These are phyloP conservation scores for Notocelia uddmanniana DNA, from an alignment of 2,888 invertebrate genomes.

Conservation along the genomic window DNA sequence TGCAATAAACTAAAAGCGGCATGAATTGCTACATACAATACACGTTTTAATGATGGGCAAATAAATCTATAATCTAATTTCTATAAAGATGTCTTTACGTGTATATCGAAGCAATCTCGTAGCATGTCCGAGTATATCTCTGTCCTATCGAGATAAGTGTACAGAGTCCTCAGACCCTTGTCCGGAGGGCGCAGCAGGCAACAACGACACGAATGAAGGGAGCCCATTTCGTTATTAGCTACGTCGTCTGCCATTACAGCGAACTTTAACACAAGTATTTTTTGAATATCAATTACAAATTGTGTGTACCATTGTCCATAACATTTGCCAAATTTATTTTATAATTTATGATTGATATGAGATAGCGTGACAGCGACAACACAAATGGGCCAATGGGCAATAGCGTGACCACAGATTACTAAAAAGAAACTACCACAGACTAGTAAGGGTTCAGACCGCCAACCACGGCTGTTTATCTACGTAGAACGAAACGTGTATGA, in stretches of 20 bases:
- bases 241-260: not conserved
- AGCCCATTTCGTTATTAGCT: slow-evolving; percentile 57
- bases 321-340: not conserved
- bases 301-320: not conserved
- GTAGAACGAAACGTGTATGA: no score
- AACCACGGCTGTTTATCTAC: no score
- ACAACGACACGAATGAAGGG: slow-evolving; percentile 63
- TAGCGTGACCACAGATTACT: no score
- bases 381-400: no score
- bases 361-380: no score
- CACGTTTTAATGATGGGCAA: no score
- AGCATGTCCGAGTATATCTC: slow-evolving; percentile 76
- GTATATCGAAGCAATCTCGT: slow-evolving; percentile 77
- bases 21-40: no score
- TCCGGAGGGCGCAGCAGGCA: slow-evolving; percentile 72
- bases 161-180: slow-evolving; percentile 65
- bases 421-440: no score
- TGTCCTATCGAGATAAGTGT: slow-evolving; percentile 64
- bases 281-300: not conserved
- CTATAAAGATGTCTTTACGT: slow-evolving; percentile 65
- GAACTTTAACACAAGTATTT: not conserved
- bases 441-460: no score
- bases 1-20: no score
- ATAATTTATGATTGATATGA: no score
- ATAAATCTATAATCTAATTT: no score